Conservation (phyloP, 2,888 invertebrate species). For the Papilio demoleus region DNA sequence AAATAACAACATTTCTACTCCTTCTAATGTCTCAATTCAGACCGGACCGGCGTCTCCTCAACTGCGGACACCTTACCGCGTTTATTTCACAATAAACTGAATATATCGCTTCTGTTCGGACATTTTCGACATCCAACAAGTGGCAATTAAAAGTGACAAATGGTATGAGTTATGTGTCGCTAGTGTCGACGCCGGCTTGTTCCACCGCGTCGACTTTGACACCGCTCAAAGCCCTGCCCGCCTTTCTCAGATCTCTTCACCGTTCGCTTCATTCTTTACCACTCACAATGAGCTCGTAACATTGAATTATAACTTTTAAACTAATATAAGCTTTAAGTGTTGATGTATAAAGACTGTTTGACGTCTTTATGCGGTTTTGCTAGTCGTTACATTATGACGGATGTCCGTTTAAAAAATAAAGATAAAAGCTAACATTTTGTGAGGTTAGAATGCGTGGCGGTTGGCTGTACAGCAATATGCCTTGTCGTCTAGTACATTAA, state of each 20-base stretch:
- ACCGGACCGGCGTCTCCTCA: slow-evolving; percentile 42
- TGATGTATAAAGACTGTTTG: slow-evolving; percentile 51
- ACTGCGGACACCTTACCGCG: slow-evolving; percentile 50
- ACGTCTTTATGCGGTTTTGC: slow-evolving; percentile 53
- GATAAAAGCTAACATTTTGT: slow-evolving; percentile 62
- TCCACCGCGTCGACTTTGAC: slow-evolving; percentile 59
- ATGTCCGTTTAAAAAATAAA: slow-evolving; percentile 62
- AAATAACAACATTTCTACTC: slow-evolving; percentile 53
- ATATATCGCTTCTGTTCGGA: slow-evolving; percentile 72
- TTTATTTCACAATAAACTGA: slow-evolving; percentile 79
- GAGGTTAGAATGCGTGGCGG: slow-evolving; percentile 65
- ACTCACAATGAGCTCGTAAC: slow-evolving; percentile 48
- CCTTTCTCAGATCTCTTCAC: slow-evolving; percentile 66
- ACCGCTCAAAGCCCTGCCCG: slow-evolving; percentile 53
- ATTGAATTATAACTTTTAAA: slow-evolving; percentile 39
- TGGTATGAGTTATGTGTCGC: slow-evolving; percentile 68
- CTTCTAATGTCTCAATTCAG: slow-evolving; percentile 71
- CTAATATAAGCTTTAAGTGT: slow-evolving; percentile 45
- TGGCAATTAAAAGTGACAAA: slow-evolving; percentile 83
- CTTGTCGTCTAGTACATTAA: slow-evolving; percentile 72
- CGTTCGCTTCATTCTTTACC: slow-evolving; percentile 56
- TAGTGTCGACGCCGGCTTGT: slow-evolving; percentile 57
- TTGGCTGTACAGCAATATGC: slow-evolving; percentile 57
- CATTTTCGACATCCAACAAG: slow-evolving; percentile 75
- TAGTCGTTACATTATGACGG: slow-evolving; percentile 61